Evolutionary conservation across 2,113 vertebrate genomes (phyloP).

Genomic region (Gobio gobio): DNA sequence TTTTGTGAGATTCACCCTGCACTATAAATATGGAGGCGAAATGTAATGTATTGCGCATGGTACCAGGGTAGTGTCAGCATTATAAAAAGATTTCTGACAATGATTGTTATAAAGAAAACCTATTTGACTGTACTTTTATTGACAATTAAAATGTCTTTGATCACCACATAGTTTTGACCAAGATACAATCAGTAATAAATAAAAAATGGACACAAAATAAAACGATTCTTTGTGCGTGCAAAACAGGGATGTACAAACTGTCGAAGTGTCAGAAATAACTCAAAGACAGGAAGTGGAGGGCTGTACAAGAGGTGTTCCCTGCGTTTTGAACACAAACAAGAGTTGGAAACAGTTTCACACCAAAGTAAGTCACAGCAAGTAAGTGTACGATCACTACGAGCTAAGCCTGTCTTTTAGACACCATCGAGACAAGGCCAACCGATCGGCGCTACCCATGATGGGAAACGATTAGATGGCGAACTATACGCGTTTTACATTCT

Average conservation of each 20-base stretch:
- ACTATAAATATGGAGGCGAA: not conserved
- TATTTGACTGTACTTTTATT: conserved; percentile 83
- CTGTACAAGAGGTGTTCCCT: conserved; percentile 56
- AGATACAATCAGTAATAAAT: conserved; percentile 87
- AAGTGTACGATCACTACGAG: conserved; percentile 82
- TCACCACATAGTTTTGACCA: conserved; percentile 91
- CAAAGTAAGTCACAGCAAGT: conserved; percentile 91
- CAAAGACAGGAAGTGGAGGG: conserved; percentile 81
- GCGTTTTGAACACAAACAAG: conserved; percentile 67
- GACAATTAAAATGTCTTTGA: conserved; percentile 86
- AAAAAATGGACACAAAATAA: conserved; percentile 73
- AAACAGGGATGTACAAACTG: conserved; percentile 76
- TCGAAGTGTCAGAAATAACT: conserved; percentile 84
- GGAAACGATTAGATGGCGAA: not conserved
- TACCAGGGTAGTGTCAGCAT: not conserved
- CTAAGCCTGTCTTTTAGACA: conserved; percentile 85
- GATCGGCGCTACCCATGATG: not conserved
- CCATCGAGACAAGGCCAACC: conserved; percentile 71
- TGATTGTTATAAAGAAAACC: conserved; percentile 26
- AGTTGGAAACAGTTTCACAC: conserved; percentile 84
- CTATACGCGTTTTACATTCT: not conserved
- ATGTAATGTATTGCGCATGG: not conserved
- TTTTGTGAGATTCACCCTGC: not conserved
- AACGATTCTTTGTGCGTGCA: conserved; percentile 86
- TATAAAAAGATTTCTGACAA: not conserved